Evolutionary conservation across 2,113 vertebrate species (phyloP).

Genomic region (Laticauda laticaudata): DNA sequence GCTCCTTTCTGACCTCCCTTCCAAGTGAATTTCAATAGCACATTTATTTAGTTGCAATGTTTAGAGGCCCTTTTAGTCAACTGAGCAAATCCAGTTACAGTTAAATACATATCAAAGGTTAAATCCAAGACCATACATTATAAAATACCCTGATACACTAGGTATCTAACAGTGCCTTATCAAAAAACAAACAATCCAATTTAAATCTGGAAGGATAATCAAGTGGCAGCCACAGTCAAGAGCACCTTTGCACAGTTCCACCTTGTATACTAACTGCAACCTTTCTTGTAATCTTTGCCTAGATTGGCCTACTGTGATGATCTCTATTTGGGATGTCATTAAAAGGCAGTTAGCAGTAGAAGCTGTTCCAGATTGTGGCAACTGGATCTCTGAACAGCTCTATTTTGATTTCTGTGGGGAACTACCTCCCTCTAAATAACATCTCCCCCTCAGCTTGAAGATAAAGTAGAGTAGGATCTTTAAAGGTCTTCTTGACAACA

Average conservation of each 20-base stretch:
- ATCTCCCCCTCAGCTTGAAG: background rate
- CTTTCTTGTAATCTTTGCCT: background rate
- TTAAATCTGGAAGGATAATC: background rate
- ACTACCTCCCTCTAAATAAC: background rate
- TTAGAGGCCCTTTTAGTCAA: background rate
- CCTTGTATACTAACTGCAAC: background rate
- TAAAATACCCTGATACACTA: background rate
- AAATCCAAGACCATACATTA: background rate
- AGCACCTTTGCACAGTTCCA: background rate
- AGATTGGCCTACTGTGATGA: background rate
- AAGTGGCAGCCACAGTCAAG: background rate
- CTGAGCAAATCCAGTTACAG: background rate
- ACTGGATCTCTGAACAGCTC: background rate
- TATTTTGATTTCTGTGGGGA: background rate
- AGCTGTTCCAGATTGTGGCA: background rate
- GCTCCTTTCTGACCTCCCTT: background rate
- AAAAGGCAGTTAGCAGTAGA: background rate
- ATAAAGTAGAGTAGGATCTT: background rate
- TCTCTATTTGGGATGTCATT: background rate
- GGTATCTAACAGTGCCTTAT: background rate
- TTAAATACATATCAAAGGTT: background rate
- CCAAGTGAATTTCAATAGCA: constrained; percentile 14
- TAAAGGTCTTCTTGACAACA: background rate
- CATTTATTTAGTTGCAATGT: background rate
- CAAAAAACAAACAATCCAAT: background rate